Evolutionary conservation across 35 echinoderm and acorn worm species (phyloP).

Genomic region (Lytechinus variegatus): DNA sequence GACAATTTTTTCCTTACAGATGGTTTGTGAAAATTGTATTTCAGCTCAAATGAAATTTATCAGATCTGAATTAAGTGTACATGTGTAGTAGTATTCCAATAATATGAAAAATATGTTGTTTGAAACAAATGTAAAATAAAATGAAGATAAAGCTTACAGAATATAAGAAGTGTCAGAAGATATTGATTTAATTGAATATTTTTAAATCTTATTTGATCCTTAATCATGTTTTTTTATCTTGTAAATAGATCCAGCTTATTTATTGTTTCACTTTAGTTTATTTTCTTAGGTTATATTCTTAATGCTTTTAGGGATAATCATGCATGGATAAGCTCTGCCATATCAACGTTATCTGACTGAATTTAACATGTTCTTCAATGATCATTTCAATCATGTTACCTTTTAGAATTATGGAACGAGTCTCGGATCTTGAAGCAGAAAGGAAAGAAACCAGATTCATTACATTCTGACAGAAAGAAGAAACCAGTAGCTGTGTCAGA

Average conservation of each 20-base stretch:
- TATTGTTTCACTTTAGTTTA: not conserved
- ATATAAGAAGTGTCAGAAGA: no score
- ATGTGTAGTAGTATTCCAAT: not conserved
- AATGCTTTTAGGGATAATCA: no score
- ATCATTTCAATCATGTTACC: not conserved
- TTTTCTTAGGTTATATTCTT: not conserved
- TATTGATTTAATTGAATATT: no score
- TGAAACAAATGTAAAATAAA: no score
- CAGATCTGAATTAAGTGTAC: no score
- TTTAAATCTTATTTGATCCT: no score
- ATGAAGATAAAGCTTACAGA: no score
- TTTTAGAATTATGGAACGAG: conserved; percentile 96
- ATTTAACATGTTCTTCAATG: not conserved
- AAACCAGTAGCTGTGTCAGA: conserved; percentile 96
- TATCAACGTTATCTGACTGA: no score
- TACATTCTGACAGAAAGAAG: conserved; percentile 89
- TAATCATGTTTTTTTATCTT: not conserved
- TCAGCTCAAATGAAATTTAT: not conserved
- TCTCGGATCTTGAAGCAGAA: conserved; percentile 84
- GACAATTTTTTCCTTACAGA: not conserved
- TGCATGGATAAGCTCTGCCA: no score
- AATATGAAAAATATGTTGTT: no score
- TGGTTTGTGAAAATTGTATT: not conserved
- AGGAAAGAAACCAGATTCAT: conserved; percentile 87
- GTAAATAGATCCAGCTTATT: not conserved